phyloP scores from a whole-genome alignment of 2,888 invertebrate genomes.

The Andrena flavipes region DNA sequence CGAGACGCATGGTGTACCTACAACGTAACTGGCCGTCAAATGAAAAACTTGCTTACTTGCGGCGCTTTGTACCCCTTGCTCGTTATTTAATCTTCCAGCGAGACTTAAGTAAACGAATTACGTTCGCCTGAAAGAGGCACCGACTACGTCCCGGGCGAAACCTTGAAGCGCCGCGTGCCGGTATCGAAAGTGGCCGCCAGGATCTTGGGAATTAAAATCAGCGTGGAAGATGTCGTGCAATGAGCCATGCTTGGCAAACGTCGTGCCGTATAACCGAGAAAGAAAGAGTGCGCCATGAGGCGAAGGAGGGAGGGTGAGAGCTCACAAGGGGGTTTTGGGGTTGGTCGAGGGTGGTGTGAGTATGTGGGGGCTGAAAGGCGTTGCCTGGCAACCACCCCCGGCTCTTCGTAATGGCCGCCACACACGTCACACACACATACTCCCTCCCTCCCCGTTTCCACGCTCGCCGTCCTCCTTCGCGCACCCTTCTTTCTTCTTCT shows the following conservation, averaged over 20 bases:
- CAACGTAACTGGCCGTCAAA: slow-evolving; percentile 19
- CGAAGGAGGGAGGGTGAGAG: slow-evolving; percentile 68
- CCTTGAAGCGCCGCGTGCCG: neutral
- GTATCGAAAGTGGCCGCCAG: slow-evolving; percentile 15
- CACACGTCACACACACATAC: slow-evolving; percentile 81
- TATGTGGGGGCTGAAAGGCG: slow-evolving; percentile 81
- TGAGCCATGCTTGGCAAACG: slow-evolving; percentile 79
- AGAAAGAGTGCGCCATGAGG: slow-evolving; percentile 65
- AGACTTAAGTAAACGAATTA: slow-evolving; percentile 4
- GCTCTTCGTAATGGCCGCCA: slow-evolving; percentile 79
- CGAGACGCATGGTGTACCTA: neutral
- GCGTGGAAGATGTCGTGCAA: slow-evolving; percentile 59
- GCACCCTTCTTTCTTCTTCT: slow-evolving; percentile 39
- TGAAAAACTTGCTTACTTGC: slow-evolving; percentile 38
- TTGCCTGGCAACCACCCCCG: slow-evolving; percentile 83
- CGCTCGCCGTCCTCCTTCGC: slow-evolving; percentile 51
- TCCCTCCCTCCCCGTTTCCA: slow-evolving; percentile 52
- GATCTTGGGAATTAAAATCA: slow-evolving; percentile 62
- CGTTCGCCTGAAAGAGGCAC: neutral
- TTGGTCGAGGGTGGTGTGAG: slow-evolving; percentile 79
- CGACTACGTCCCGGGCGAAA: neutral
- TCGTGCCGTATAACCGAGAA: slow-evolving; percentile 67
- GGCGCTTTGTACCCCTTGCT: neutral
- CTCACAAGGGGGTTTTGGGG: slow-evolving; percentile 76
- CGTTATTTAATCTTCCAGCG: neutral